Conservation (phyloP, 1,140 invertebrate species). For the Ceratina calcarata region DNA sequence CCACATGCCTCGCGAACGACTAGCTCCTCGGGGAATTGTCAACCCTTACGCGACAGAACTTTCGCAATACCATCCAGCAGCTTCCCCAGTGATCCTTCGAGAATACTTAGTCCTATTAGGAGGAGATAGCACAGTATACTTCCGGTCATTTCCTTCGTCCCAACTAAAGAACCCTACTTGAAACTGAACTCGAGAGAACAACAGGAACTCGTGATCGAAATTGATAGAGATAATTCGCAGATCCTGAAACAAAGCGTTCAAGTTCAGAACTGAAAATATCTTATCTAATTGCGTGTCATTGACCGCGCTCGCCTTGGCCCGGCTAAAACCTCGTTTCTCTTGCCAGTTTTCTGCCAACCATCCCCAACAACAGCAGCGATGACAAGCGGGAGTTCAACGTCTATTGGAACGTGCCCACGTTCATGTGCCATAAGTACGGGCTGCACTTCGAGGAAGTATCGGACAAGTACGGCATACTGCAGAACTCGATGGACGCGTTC, state of each 20-base stretch:
- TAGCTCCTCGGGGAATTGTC: background rate
- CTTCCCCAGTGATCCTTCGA: too few species aligned
- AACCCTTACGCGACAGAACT: too few species aligned
- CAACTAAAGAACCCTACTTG: too few species aligned
- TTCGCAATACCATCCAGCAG: too few species aligned
- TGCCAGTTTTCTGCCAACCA: slow-evolving; percentile 56
- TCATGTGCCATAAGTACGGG: slow-evolving; percentile 85
- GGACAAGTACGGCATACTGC: slow-evolving; percentile 84
- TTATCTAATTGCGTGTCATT: slow-evolving; percentile 60
- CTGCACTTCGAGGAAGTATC: slow-evolving; percentile 83
- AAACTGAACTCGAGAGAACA: too few species aligned
- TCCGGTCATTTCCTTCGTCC: too few species aligned
- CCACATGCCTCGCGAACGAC: background rate
- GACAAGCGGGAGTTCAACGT: slow-evolving; percentile 80
- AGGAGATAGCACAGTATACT: too few species aligned
- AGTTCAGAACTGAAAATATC: slow-evolving; percentile 60
- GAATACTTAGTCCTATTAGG: too few species aligned
- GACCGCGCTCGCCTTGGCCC: slow-evolving; percentile 25
- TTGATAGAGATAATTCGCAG: too few species aligned
- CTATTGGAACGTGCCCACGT: slow-evolving; percentile 90
- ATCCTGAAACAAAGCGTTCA: slow-evolving; percentile 43
- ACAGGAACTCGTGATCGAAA: too few species aligned
- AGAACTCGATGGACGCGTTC: slow-evolving; percentile 85
- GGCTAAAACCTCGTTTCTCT: slow-evolving; percentile 45
- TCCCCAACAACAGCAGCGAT: slow-evolving; percentile 2